Percentiles rank a stretch among this genome's conserved stretches.
These are phyloP conservation scores for Siniperca undulata DNA, from an alignment of 2,797 vertebrate genomes.

Conservation along the genomic window DNA sequence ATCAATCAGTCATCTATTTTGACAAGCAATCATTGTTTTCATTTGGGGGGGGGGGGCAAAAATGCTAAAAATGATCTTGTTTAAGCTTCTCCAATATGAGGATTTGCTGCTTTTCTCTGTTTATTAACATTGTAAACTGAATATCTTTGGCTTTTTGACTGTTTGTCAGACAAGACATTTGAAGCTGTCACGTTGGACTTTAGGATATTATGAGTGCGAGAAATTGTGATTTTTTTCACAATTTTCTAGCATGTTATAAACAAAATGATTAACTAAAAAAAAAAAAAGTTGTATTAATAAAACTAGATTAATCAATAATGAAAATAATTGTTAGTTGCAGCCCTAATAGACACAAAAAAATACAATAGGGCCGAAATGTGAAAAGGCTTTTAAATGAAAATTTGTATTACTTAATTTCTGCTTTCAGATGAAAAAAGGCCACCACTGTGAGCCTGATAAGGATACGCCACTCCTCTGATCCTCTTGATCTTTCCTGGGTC, in stretches of 20 bases:
- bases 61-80: neutral
- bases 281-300: neutral
- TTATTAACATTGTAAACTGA: neutral
- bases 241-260: neutral
- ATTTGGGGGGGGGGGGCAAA: neutral
- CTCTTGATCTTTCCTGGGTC: slow-evolving; percentile 97
- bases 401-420: neutral
- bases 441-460: slow-evolving; percentile 67
- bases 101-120: neutral
- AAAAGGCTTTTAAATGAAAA: neutral
- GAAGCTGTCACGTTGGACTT: neutral
- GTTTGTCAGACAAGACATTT: neutral
- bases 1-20: neutral
- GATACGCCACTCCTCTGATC: slow-evolving; percentile 98
- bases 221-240: neutral
- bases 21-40: neutral
- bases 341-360: neutral
- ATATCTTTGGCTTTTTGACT: neutral
- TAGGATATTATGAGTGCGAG: neutral
- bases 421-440: neutral
- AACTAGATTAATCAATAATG: too few relatives aligned
- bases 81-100: neutral
- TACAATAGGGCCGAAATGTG: neutral
- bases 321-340: neutral
- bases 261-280: neutral